Base-by-base conservation (phyloP, 2,113 vertebrate genomes). In the Casuarius casuarius region DNA sequence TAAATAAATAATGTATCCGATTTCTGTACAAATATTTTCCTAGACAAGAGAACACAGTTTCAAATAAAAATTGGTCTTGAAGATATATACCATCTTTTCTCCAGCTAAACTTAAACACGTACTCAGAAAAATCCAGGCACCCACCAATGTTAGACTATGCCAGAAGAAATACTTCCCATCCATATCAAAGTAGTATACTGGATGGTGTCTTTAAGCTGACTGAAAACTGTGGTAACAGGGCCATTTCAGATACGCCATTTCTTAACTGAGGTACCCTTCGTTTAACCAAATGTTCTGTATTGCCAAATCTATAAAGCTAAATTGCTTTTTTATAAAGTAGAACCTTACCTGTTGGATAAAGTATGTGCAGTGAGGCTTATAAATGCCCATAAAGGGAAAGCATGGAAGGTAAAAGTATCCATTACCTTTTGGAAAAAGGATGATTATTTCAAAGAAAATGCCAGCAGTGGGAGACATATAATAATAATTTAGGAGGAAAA, bases 361-460 rank as follows among this genome's bases (percentile, higher is more conserved):
- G 95, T 95, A 97, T 94, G 89, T 92, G 91, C 92, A 96, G 89
- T 89, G 95, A 96, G 95, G 94, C 96, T 96, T 96, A 94, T 97
- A 96, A 96, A 97, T 81, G 87, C 89, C 95, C 89, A 95, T 96
- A 97, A 96, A 95, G 62, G 89, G 90, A 90, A 95, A 95, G 82
- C 95, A 95, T 92, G 87, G 80, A 96, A 5, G 76, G 91, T 66
- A 92, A 96, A 97, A 84, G 71, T 94, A 96, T 95, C 91, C 95
- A 94, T 95, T 96, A 96, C 94, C 63, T 97, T 96, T 89, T 97
- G 95, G 95, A 96, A 97, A 96, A 95, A 94, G 84, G 88, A 94
- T 6, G 56, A 97, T 97, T 96, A 96, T 95, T 97, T 96, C 94
- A 93, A 95, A 95, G 87, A 95, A 96, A 90, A 94, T 95, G 48